These are phyloP conservation scores for Drosophila chauvacae DNA, from an alignment of 1,140 invertebrate species.

Conservation along the genomic window DNA sequence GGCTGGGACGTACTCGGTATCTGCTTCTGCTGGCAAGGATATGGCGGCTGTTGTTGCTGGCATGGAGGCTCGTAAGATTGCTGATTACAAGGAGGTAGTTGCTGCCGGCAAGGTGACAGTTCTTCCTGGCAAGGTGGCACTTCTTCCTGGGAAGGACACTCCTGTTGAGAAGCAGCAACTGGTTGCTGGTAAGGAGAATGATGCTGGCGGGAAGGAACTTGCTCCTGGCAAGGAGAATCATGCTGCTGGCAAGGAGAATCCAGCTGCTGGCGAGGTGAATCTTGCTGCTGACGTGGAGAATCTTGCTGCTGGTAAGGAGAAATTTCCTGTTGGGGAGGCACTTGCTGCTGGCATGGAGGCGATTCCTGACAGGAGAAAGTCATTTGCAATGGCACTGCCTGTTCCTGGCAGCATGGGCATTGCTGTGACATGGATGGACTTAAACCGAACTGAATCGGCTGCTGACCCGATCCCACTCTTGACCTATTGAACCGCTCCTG, in stretches of 20 bases:
- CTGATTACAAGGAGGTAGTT: not conserved
- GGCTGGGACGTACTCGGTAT: not conserved
- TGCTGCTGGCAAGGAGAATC: not conserved
- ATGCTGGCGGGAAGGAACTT: constrained; percentile 2
- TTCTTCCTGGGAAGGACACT: constrained; percentile 1
- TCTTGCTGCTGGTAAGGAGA: not conserved
- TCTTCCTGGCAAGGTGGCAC: not conserved
- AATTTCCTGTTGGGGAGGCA: not conserved
- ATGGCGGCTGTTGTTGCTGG: constrained; percentile 11
- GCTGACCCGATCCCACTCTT: not conserved
- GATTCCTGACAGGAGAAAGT: not conserved
- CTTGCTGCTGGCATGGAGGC: not conserved
- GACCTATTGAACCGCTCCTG: not conserved
- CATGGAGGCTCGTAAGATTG: not conserved
- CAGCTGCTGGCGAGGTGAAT: no score
- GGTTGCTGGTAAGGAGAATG: not conserved
- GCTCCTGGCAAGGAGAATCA: not conserved
- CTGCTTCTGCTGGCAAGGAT: constrained; percentile 5
- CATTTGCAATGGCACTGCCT: not conserved
- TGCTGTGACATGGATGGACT: not conserved
- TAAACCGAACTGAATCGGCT: constrained; percentile 9
- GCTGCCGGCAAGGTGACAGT: not conserved
- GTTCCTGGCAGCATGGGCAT: not conserved
- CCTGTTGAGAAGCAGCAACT: no score
- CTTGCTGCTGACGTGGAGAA: no score